Base-by-base conservation (phyloP, 1,140 invertebrate species). In the Eumaeus atala region DNA sequence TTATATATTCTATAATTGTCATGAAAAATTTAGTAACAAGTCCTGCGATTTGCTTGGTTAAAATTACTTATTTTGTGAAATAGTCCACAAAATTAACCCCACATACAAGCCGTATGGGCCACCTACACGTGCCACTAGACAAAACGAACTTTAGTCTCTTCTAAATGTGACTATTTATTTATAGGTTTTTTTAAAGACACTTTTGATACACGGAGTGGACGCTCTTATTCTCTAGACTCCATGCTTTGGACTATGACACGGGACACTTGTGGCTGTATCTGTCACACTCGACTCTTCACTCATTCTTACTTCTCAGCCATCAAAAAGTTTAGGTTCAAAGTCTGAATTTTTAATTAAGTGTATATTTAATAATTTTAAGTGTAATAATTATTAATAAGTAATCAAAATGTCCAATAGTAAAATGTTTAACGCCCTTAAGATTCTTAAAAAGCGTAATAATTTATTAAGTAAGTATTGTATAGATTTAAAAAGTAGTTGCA, bases 251-350 rank as follows among this genome's bases (percentile, higher is more conserved):
- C 16, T 40, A 28, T 54, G 35, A 54, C 33, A 36, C 10, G 6
- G 16, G 42, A 16, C 44, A 18, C 10, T 18, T 11, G 28, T 56
- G 21, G 58, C 47, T 50, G 48, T 34, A 54, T 42, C 16, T 33
- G 33, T 51, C 54, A 9, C 44, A 58, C 33, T 47, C 51, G 17
- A 48, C 37, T 38, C 58, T 35, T 40, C 49, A 28, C 48, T 42
- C 56, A 21, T 58, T 58, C 40, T 58, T 61, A 14, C 57, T 54
- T 61, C 51, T 50, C 42, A 58, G 58, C 49, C 44, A 66, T 67
- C 63, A 62, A 71, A 86, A 83, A 86, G 78, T 83, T 81, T 83
- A 84, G 77, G 83, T 86, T 82, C 83, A 86, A 86, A 86, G 83
- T 86, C 83, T 84, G 76, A 72, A 64, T 78, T 55, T 62, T 61